These are phyloP conservation scores for Meganola albula DNA, from an alignment of 2,888 invertebrate species.

Conservation along the genomic window DNA sequence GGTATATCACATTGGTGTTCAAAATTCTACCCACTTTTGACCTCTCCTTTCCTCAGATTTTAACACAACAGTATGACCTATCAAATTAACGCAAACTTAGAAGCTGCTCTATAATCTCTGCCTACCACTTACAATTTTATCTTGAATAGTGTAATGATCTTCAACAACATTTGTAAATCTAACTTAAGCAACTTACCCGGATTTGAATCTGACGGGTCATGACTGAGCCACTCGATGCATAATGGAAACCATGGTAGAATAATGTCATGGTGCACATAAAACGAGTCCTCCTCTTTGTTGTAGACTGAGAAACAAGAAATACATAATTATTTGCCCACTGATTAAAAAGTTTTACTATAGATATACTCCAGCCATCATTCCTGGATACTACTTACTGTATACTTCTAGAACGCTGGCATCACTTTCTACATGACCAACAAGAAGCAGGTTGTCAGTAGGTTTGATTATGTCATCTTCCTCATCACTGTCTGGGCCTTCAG, in stretches of 20 bases:
- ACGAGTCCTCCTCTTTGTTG: conserved; percentile 91
- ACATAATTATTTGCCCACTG: too few relatives aligned
- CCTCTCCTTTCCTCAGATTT: too few relatives aligned
- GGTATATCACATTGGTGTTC: too few relatives aligned
- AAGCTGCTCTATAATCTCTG: too few relatives aligned
- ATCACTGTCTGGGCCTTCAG: conserved; percentile 81
- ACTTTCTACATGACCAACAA: conserved; percentile 91
- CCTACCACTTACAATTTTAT: too few relatives aligned
- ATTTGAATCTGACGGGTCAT: conserved; percentile 85
- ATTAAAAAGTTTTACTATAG: too few relatives aligned
- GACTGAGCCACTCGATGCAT: conserved; percentile 95
- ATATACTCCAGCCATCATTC: too few relatives aligned
- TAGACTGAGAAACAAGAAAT: conserved; percentile 84
- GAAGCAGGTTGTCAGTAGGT: conserved; percentile 90
- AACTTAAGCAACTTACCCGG: conserved; percentile 78
- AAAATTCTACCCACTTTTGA: too few relatives aligned
- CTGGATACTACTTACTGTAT: conserved; percentile 80
- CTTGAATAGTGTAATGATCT: too few relatives aligned
- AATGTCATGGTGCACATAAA: conserved; percentile 97
- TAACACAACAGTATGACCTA: too few relatives aligned
- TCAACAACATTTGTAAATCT: too few relatives aligned
- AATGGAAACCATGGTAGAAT: conserved; percentile 93
- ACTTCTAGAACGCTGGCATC: conserved; percentile 93
- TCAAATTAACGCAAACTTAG: too few relatives aligned
- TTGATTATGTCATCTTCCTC: conserved; percentile 94